A percentile compares a stretch with the other conserved stretches of the same genome.
These are phyloP conservation scores for Smittia aterrima DNA, from an alignment of 2,888 invertebrate genomes.

Conservation along the genomic window DNA sequence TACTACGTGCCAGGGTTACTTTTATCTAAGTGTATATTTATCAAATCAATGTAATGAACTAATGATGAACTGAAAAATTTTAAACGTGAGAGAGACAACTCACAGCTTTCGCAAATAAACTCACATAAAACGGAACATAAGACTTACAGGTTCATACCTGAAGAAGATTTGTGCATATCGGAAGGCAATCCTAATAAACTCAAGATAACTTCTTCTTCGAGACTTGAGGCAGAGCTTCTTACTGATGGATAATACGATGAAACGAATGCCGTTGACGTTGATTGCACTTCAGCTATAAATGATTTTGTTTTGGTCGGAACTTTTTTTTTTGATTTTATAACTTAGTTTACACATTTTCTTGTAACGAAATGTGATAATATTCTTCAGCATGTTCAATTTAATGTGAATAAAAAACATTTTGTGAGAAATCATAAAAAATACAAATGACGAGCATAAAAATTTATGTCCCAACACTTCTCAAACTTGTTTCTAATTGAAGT, in stretches of 20 bases:
- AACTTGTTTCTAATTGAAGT: not conserved
- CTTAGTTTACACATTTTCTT: no score
- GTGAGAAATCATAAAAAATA: not conserved
- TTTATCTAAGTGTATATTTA: not conserved
- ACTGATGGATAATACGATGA: constrained; percentile 37
- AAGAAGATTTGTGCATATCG: constrained; percentile 71
- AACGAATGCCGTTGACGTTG: constrained; percentile 24
- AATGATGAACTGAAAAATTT: not conserved
- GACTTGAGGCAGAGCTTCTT: constrained; percentile 36
- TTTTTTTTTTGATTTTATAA: not conserved
- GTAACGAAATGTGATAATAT: not conserved
- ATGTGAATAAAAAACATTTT: not conserved
- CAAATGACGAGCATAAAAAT: not conserved
- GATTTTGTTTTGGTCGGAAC: constrained; percentile 17
- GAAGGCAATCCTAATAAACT: constrained; percentile 84
- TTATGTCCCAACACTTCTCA: not conserved
- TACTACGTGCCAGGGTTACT: not conserved
- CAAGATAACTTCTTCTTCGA: constrained; percentile 82
- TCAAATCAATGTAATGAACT: not conserved
- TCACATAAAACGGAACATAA: constrained; percentile 45
- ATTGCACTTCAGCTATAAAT: constrained; percentile 36
- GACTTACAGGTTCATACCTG: constrained; percentile 76
- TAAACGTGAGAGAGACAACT: not conserved
- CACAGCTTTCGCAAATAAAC: constrained; percentile 14
- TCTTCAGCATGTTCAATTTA: not conserved